Percentiles rank a stretch among this genome's conserved stretches.
phyloP scores from a whole-genome alignment of 2,113 vertebrate genomes.

The Sardina pilchardus region DNA sequence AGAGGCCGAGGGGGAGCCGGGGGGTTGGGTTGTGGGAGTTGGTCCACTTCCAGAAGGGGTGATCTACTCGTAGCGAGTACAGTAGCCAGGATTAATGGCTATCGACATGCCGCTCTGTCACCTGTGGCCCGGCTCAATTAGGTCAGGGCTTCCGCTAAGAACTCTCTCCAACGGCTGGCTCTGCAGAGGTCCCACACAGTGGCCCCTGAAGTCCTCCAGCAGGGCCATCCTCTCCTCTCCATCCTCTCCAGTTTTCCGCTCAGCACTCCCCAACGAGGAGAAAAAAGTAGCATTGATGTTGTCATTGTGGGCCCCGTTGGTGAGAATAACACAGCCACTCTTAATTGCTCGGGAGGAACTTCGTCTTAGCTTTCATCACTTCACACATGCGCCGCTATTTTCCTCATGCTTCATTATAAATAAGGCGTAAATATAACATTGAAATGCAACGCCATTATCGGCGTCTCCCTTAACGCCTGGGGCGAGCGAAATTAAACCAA shows the following conservation, averaged over 20 bases:
- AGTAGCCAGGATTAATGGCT: constrained; percentile 35
- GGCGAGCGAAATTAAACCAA: constrained; percentile 11
- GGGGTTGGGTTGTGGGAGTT: neutral
- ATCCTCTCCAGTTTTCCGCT: too few species aligned
- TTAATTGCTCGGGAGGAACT: neutral
- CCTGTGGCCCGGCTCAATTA: constrained; percentile 27
- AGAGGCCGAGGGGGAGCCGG: neutral
- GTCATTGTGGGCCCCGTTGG: neutral
- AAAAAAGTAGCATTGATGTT: neutral
- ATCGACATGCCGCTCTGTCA: constrained; percentile 26
- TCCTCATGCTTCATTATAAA: neutral
- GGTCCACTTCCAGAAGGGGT: constrained; percentile 31
- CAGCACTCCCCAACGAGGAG: neutral
- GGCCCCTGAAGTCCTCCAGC: neutral
- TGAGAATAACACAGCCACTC: neutral
- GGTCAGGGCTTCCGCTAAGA: constrained; percentile 35
- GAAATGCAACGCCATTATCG: neutral
- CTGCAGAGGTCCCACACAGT: neutral
- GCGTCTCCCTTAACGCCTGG: neutral
- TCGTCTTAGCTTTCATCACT: neutral
- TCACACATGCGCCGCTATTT: neutral
- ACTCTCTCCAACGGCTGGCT: neutral
- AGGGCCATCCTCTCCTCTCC: neutral
- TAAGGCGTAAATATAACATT: constrained; percentile 5
- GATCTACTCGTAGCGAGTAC: constrained; percentile 18